Percentiles rank a stretch among this genome's conserved stretches.
phyloP scores from a whole-genome alignment of 2,888 invertebrate species.

The Drosophila yooni region DNA sequence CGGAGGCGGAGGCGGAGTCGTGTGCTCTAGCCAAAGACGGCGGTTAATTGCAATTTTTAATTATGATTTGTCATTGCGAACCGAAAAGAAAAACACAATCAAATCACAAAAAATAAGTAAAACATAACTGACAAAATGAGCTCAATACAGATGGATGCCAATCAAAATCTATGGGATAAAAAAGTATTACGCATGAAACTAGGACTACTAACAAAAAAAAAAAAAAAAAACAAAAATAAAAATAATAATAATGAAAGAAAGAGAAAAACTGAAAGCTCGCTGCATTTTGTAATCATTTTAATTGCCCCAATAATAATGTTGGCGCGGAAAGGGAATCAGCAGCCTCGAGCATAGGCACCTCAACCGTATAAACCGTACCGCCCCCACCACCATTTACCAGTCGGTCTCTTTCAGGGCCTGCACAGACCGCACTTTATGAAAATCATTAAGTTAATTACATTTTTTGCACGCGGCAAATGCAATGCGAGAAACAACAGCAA shows the following conservation, averaged over 20 bases:
- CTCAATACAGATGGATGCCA: slow-evolving; percentile 12
- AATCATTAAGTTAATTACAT: slow-evolving; percentile 83
- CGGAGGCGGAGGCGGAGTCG: background rate
- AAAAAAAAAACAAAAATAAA: slow-evolving; percentile 7
- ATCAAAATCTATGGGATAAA: slow-evolving; percentile 25
- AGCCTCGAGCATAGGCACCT: background rate
- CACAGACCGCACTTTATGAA: slow-evolving; percentile 68
- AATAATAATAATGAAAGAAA: slow-evolving; percentile 1
- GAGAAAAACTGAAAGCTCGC: slow-evolving; percentile 9
- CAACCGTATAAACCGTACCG: background rate
- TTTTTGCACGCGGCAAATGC: slow-evolving; percentile 76
- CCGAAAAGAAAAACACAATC: slow-evolving; percentile 3
- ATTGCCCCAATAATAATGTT: slow-evolving; percentile 78
- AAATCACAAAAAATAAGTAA: slow-evolving; percentile 12
- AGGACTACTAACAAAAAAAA: slow-evolving; percentile 33
- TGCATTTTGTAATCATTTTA: slow-evolving; percentile 80
- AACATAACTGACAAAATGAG: slow-evolving; percentile 23
- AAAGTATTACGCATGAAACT: slow-evolving; percentile 62
- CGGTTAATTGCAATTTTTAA: slow-evolving; percentile 78
- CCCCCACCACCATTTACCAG: slow-evolving; percentile 7
- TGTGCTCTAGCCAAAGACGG: slow-evolving; percentile 36
- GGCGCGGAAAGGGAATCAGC: slow-evolving; percentile 4
- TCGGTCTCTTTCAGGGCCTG: slow-evolving; percentile 11
- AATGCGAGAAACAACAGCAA: slow-evolving; percentile 49
- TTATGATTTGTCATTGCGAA: slow-evolving; percentile 74